A percentile compares a stretch with the other conserved stretches of the same genome.
Conservation (phyloP, 2,113 vertebrate genomes). For the Ariopsis seemanni region DNA sequence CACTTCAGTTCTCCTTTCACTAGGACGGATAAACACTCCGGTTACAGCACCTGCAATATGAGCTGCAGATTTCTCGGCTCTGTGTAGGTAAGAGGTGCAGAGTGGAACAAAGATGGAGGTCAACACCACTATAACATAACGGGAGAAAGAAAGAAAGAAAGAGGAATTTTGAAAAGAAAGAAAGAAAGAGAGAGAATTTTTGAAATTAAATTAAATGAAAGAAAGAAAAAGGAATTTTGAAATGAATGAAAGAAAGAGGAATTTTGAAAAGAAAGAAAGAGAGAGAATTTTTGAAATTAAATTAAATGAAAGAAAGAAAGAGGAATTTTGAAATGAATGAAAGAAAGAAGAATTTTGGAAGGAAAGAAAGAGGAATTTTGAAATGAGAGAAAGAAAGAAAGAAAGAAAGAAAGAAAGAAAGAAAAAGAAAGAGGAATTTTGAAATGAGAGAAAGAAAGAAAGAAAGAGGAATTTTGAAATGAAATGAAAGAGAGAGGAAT, state of each 20-base stretch:
- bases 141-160: neutral
- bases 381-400: too few relatives aligned
- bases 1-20: neutral
- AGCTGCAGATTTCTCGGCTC: neutral
- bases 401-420: too few relatives aligned
- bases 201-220: neutral
- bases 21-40: conserved; percentile 2
- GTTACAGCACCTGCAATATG: conserved; percentile 15
- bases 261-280: neutral
- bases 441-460: too few relatives aligned
- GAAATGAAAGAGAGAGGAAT: too few relatives aligned
- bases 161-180: neutral
- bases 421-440: too few relatives aligned
- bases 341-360: too few relatives aligned
- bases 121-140: neutral
- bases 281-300: too few relatives aligned
- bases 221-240: neutral
- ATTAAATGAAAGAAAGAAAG: too few relatives aligned
- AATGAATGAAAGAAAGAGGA: neutral
- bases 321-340: too few relatives aligned
- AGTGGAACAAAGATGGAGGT: neutral
- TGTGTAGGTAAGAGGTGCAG: neutral
- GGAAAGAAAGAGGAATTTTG: too few relatives aligned
- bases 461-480: too few relatives aligned
- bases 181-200: neutral